Base-by-base conservation (phyloP, 2,797 vertebrate species). In the Acestrorhynchus altus region DNA sequence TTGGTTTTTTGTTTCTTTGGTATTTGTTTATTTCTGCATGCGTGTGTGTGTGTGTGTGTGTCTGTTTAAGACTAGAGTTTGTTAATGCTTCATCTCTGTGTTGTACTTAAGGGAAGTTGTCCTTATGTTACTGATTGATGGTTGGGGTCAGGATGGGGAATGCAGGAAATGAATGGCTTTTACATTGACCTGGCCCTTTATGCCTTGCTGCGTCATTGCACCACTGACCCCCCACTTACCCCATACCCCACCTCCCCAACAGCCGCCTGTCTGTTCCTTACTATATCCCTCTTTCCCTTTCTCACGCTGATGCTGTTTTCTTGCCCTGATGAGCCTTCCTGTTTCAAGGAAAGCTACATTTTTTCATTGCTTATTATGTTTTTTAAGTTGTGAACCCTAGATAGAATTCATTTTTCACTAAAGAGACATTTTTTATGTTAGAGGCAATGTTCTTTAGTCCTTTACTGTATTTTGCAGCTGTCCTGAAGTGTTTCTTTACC, bases 291-390 rank as follows among this genome's bases (percentile, higher is more conserved):
- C 31, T 35, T 10, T 15, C 51, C 80, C 56, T 76, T 65, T 61
- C 67, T 42, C 49, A 72, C 42, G 16, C 8, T 72, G 49, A 35
- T 42, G 31, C 64, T 79, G 66, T 81, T 83, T 70, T 80, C 56
- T 78, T 79, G 54, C 47, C 75, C 64, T 73, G 52, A 63, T 60
- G 18, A 66, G 46, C 13, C 71, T 81, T 82, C 72, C 81, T 74
- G 69, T 85, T 83, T 66, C 47, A 78, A 79, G 68, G n/a, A 78
- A 73, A 71, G 56, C n/a, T 7, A 10, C 61, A 28, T 42, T 57
- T 59, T 40, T 10, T 73, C n/a, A 9, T 39, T 35, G 2, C 5
- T 22, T 1, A 42, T 42, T 39, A 31, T 40, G 31, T 46, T 40
- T 35, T 49, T 57, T 42, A 18, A 24, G 24, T 74, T 18, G 44